Base-by-base conservation (phyloP, 92 coral and sea anemone species). In the Bergia puertoricense region DNA sequence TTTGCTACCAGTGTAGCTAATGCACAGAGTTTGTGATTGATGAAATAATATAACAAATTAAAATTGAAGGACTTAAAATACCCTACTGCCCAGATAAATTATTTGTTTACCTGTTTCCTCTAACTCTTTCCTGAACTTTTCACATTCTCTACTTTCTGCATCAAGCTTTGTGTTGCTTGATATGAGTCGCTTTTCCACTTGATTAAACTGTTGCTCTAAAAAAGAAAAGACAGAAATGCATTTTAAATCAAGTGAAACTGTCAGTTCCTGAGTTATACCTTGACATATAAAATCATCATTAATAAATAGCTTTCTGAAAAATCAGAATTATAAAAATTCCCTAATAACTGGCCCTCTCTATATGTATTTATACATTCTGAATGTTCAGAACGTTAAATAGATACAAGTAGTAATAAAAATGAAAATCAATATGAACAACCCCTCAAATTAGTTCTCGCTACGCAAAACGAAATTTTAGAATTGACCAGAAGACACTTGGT, bases 111-210 rank as follows among this genome's bases (percentile, higher is more conserved):
- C 94, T 82, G 97, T 95, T 83, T 95, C 92, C 45, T 92, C 95
- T 8, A 92, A 86, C 51, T 94, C 92, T 59, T 90, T 88, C 38
- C 91, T 92, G 42, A 92, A 90, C 81, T 86, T 86, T 75, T 81
- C 94, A 88, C 93, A 85, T 39, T 90, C 81, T 40, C 85, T 94
- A 6, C 82, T 88, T 82, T 97, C 99, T 48, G 90, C 92, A 20
- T 94, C 99, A 76, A 97, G 96, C 69, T 90, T 97, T 41, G 93
- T 92, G 74, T 92, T 97, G 79, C 97, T 93, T n/a, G 97, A 91
- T 65, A 95, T 95, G 42, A 97, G 98, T 83, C 94, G 99, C 89
- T 97, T 97, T 85, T 97, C 99, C 37, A 97, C 81, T 79, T 94
- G 96, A 86, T 74, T 91, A 72, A 97, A 97, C 79, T 95, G 99